phyloP scores from a whole-genome alignment of 2,797 vertebrate genomes.

The Antennarius maculatus region DNA sequence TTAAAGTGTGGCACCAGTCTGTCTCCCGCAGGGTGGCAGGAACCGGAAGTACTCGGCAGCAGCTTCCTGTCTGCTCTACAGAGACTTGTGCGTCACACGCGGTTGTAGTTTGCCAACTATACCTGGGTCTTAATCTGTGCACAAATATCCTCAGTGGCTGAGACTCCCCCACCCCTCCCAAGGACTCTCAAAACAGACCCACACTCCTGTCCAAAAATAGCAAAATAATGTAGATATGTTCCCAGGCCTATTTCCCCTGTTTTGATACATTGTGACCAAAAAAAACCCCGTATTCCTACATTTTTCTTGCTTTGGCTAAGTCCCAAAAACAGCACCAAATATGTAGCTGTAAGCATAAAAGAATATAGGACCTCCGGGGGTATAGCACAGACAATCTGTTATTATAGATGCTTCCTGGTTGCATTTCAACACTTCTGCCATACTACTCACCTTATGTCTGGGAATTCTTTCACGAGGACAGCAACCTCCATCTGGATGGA shows the following conservation, averaged over 20 bases:
- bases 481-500: conserved; percentile 96
- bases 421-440: conserved; percentile 16
- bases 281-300: conserved; percentile 37
- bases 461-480: conserved; percentile 90
- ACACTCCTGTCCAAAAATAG: conserved; percentile 69
- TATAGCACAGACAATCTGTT: conserved; percentile 39
- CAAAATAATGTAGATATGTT: conserved; percentile 71
- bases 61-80: conserved; percentile 80
- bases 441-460: conserved; percentile 87
- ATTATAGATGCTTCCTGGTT: conserved; percentile 58
- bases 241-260: conserved; percentile 73
- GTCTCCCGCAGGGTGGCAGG: conserved; percentile 84
- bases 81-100: conserved; percentile 75
- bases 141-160: conserved; percentile 62
- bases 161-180: conserved; percentile 28
- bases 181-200: conserved; percentile 65
- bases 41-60: conserved; percentile 83
- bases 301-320: conserved; percentile 45
- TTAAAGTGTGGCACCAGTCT: conserved; percentile 82
- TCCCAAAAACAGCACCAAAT: conserved; percentile 65
- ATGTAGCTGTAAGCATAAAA: conserved; percentile 65
- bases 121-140: conserved; percentile 69
- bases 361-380: conserved; percentile 51
- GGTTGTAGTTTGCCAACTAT: conserved; percentile 60
- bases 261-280: conserved; percentile 75